Percentiles rank a stretch among this genome's conserved stretches.
phyloP scores from a whole-genome alignment of 2,113 vertebrate genomes.

The Microcebus ravelobensis region DNA sequence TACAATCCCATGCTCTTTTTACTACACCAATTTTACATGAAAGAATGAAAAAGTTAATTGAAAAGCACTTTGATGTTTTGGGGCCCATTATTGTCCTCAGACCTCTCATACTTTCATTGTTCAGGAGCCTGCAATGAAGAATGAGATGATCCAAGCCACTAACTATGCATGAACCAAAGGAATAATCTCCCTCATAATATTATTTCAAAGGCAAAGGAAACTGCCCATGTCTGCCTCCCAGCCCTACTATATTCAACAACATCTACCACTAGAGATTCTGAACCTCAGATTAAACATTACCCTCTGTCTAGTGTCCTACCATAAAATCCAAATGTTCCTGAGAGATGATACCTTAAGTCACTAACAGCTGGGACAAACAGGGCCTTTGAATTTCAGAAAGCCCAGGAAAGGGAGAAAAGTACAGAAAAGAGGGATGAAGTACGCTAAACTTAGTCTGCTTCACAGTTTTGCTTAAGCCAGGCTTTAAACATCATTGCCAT shows the following conservation, averaged over 20 bases:
- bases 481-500: not conserved
- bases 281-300: not conserved
- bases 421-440: not conserved
- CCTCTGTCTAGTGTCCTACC: not conserved
- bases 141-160: not conserved
- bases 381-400: not conserved
- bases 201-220: not conserved
- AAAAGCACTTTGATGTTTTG: not conserved
- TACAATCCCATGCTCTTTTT: not conserved
- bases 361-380: not conserved
- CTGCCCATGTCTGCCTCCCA: not conserved
- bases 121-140: not conserved
- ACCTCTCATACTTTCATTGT: not conserved
- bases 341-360: not conserved
- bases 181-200: not conserved
- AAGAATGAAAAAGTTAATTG: not conserved
- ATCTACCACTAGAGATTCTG: not conserved
- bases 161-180: not conserved
- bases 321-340: not conserved
- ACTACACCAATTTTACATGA: not conserved
- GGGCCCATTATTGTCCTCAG: not conserved
- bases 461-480: not conserved
- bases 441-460: not conserved
- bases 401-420: not conserved
- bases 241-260: not conserved